Conservation (phyloP, 2,888 invertebrate genomes). For the Coremacera marginata region DNA sequence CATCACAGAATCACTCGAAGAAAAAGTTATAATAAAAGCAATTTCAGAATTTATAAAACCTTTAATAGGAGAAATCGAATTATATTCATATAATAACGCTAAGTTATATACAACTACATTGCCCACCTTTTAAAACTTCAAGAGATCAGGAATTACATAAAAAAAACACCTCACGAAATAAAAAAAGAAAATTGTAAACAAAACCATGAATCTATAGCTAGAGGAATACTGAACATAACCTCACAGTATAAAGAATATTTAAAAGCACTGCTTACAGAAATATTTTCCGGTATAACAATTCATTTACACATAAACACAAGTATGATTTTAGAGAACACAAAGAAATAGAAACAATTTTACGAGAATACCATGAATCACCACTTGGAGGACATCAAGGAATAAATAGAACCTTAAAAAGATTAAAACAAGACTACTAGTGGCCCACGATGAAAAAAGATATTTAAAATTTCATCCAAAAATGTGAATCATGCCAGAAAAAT, state of each 20-base stretch:
- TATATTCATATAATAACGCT: not conserved
- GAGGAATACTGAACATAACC: too few species aligned
- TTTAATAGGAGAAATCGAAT: not conserved
- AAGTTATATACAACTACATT: not conserved
- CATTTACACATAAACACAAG: too few species aligned
- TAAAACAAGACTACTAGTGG: not conserved
- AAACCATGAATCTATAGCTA: too few species aligned
- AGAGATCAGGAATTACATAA: not conserved
- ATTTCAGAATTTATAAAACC: not conserved
- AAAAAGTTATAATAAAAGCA: not conserved
- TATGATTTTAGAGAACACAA: not conserved
- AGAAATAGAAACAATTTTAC: not conserved
- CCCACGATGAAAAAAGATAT: not conserved
- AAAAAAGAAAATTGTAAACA: too few species aligned
- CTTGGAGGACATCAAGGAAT: not conserved
- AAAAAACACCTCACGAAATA: too few species aligned
- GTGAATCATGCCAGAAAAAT: conserved; percentile 4
- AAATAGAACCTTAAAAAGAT: not conserved
- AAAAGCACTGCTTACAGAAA: too few species aligned
- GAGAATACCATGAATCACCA: not conserved
- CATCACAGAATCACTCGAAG: too few species aligned
- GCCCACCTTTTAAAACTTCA: not conserved
- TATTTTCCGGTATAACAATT: not conserved
- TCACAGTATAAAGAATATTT: too few species aligned
- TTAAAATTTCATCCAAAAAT: not conserved